Base-by-base conservation (phyloP, 2,888 invertebrate species). In the Icerya purchasi region DNA sequence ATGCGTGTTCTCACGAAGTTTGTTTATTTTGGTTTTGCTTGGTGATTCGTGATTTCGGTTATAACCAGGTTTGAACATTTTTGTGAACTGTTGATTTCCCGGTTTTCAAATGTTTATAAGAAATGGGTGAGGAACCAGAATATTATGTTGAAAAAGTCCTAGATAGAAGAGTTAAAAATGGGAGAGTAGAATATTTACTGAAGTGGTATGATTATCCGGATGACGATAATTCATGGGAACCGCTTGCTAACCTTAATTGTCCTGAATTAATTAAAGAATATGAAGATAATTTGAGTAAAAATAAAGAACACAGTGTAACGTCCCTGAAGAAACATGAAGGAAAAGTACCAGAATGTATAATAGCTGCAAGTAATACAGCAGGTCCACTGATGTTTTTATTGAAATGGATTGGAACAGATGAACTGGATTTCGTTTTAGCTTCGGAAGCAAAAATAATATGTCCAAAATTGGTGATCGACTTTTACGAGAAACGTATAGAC, bases 331-430 rank as follows among this genome's bases (percentile, higher is more conserved):
- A 1, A n/a, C 36, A 21, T 25, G 64, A 67, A 23, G 57, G 63
- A 62, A 50, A 69, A 65, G n/a, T n/a, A n/a, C 86, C 90, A 1
- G 88, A 90, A 65, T 84, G 84, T 72, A 89, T 91, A 63, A 83
- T 91, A 66, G 90, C 93, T 57, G 93, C 93, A 2, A 93, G 93
- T 36, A 92, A 94, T 70, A 87, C 89, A 62, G 86, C 85, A 64
- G 91, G 91, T 0, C 86, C 88, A 70, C 74, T 91, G 2, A 89
- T 92, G 84, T 94, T 94, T 72, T 75, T 94, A 36, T 86, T 96
- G 74, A 94, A 94, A 72, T 96, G 93, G 93, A 86, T 88, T 64
- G 90, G 90, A 65, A 86, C 86, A 0, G 93, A 94, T 68, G 93
- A 94, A 70, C 92, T 93, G 0, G 94, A 94, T 71, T 75, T 96